phyloP scores from a whole-genome alignment of 2,113 vertebrate species.

The Coreoperca whiteheadi region DNA sequence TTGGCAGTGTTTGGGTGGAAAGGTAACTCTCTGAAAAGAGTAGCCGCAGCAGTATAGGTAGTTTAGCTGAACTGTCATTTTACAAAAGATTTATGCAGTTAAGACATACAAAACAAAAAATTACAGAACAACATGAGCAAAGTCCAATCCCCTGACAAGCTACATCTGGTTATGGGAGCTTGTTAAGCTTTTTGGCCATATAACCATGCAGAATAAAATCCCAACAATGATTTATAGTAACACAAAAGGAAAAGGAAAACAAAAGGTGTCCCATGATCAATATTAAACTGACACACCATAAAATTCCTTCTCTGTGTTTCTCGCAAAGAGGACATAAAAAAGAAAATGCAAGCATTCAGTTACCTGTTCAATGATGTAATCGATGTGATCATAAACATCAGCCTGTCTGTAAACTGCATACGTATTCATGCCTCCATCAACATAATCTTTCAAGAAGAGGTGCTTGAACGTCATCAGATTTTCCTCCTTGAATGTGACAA shows the following conservation, averaged over 20 bases:
- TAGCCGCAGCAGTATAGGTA: neutral
- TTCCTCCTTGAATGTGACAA: conserved; percentile 94
- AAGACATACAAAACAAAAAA: neutral
- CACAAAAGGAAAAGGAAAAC: conserved; percentile 20
- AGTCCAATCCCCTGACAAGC: conserved; percentile 53
- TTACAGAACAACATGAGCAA: conserved; percentile 29
- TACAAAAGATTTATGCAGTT: neutral
- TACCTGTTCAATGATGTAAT: conserved; percentile 89
- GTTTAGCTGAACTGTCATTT: neutral
- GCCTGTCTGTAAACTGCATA: conserved; percentile 90
- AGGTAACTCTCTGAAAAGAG: neutral
- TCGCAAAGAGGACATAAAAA: neutral
- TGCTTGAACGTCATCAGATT: conserved; percentile 93
- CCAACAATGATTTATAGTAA: conserved; percentile 49
- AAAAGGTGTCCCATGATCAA: neutral
- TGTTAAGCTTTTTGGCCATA: neutral
- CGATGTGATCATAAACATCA: conserved; percentile 90
- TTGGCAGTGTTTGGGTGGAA: neutral
- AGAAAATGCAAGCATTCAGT: neutral
- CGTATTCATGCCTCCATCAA: conserved; percentile 82
- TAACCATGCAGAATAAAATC: conserved; percentile 12
- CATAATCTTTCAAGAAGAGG: conserved; percentile 91
- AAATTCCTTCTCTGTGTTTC: neutral
- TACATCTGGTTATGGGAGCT: neutral
- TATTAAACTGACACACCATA: neutral